Percentiles rank a stretch among this genome's conserved stretches.
phyloP scores from a whole-genome alignment of 1,140 invertebrate species.

The Harpegnathos saltator region DNA sequence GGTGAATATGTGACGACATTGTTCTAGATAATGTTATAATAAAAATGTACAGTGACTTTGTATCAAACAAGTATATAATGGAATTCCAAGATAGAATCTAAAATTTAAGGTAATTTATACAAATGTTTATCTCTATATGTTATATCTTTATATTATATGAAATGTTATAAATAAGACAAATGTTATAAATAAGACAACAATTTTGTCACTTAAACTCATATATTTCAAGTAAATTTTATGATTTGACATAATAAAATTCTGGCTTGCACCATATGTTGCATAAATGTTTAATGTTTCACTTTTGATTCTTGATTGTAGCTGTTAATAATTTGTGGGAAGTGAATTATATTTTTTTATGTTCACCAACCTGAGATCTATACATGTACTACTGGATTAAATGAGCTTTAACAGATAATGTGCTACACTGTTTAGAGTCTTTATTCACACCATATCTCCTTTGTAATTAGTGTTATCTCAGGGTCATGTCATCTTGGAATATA shows the following conservation, averaged over 20 bases:
- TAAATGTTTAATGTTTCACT: neutral
- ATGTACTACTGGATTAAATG: slow-evolving; percentile 8
- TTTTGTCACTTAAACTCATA: neutral
- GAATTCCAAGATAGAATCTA: no score
- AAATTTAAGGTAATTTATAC: neutral
- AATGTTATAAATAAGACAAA: neutral
- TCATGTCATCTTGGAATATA: slow-evolving; percentile 72
- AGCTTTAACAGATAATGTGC: slow-evolving; percentile 34
- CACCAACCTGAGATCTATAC: neutral
- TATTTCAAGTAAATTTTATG: neutral
- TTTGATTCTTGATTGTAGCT: neutral
- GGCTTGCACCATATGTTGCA: neutral
- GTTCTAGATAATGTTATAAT: no score
- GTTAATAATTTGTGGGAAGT: neutral
- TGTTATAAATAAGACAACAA: neutral
- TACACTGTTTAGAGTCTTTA: slow-evolving; percentile 40
- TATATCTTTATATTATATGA: neutral
- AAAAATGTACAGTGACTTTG: no score
- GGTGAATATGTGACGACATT: no score
- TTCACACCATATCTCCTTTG: slow-evolving; percentile 43
- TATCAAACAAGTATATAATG: no score
- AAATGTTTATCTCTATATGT: neutral
- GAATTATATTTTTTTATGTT: neutral
- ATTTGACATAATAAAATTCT: neutral
- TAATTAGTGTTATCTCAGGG: slow-evolving; percentile 78